Conservation (phyloP, 2,888 invertebrate genomes). For the Nectonema munidae region DNA sequence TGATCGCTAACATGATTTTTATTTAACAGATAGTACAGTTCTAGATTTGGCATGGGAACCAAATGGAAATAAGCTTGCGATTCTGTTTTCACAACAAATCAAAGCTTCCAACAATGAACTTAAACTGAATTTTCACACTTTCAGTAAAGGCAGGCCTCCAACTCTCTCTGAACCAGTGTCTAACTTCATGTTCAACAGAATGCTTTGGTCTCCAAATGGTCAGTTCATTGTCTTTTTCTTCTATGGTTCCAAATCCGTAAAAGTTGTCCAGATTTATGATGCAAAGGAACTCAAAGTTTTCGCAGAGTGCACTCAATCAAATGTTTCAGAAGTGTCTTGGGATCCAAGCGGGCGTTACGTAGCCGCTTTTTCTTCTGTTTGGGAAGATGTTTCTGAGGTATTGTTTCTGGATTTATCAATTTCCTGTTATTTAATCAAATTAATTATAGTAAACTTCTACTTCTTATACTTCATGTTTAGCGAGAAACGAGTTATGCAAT, state of each 20-base stretch:
- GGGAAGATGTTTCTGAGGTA: too few relatives aligned
- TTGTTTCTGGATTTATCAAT: not conserved
- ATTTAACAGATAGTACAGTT: conserved; percentile 28
- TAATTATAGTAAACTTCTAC: too few relatives aligned
- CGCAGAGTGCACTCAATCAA: too few relatives aligned
- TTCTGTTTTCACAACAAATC: conserved; percentile 27
- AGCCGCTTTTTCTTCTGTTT: conserved; percentile 63
- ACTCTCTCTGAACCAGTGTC: too few relatives aligned
- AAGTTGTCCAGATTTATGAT: too few relatives aligned
- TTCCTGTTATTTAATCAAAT: too few relatives aligned
- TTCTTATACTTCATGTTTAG: too few relatives aligned
- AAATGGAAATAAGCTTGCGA: conserved; percentile 66
- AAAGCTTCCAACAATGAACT: not conserved
- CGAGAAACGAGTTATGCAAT: too few relatives aligned
- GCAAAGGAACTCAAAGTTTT: conserved; percentile 45
- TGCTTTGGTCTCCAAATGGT: conserved; percentile 80
- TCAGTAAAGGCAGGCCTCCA: too few relatives aligned
- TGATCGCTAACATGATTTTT: too few relatives aligned
- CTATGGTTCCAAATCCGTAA: too few relatives aligned
- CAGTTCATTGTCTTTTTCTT: conserved; percentile 71
- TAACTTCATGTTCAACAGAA: conserved; percentile 46
- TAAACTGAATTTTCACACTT: too few relatives aligned
- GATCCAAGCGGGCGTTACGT: conserved; percentile 94
- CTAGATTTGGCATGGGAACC: conserved; percentile 89
- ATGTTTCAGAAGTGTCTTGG: conserved; percentile 81